A percentile compares a stretch with the other conserved stretches of the same genome.
Evolutionary conservation across 1,140 invertebrate genomes (phyloP).

Genomic region (Akabosia matsudoensis): DNA sequence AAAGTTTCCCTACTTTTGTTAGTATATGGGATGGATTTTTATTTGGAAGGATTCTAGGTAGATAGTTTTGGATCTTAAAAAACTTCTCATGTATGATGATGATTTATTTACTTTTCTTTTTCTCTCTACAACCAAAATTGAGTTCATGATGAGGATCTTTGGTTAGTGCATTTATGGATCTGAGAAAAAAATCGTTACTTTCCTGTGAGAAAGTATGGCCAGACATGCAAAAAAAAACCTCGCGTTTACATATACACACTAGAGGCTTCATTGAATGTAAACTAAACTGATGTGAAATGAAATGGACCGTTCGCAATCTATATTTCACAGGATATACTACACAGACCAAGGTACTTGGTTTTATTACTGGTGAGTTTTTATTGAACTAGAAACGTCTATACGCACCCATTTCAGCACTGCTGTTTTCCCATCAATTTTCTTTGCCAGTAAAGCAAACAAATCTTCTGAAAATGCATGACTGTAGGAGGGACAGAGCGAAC

Average conservation of each 20-base stretch:
- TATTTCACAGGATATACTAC: neutral
- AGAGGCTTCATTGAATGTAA: too few species aligned
- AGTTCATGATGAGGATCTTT: neutral
- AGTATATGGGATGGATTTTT: neutral
- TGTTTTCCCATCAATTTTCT: too few species aligned
- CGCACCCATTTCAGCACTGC: neutral
- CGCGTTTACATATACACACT: neutral
- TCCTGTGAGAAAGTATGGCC: too few species aligned
- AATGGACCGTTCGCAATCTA: neutral
- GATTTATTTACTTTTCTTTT: neutral
- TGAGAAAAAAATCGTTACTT: too few species aligned
- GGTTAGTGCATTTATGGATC: too few species aligned
- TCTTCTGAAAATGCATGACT: too few species aligned
- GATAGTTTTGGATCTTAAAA: neutral
- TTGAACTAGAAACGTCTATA: neutral
- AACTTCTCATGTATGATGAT: neutral
- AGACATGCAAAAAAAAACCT: neutral
- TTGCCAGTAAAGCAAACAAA: too few species aligned
- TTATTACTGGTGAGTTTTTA: neutral
- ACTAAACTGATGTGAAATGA: neutral
- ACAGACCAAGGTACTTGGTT: neutral
- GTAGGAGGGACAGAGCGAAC: too few species aligned
- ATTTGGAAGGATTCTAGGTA: neutral
- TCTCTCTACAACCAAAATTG: too few species aligned
- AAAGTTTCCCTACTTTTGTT: neutral